Percentiles rank a stretch among this genome's conserved stretches.
These are phyloP conservation scores for Blastobasis adustella DNA, from an alignment of 2,888 invertebrate species.

Conservation along the genomic window DNA sequence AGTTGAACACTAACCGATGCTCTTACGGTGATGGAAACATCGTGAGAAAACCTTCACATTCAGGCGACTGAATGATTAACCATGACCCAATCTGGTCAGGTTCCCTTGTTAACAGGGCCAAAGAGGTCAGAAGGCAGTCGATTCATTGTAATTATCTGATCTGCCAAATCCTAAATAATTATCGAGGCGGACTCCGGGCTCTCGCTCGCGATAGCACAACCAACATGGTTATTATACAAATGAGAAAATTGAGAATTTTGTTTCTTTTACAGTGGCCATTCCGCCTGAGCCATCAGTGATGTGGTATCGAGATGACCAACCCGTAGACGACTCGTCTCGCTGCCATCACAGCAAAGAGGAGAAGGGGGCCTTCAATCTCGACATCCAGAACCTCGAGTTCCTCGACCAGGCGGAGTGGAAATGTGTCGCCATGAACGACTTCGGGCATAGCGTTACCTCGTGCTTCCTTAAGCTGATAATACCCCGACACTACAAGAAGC, in stretches of 20 bases:
- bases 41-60: no score
- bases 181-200: no score
- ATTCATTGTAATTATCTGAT: no score
- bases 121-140: no score
- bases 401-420: conserved; percentile 95
- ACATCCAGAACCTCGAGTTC: conserved; percentile 84
- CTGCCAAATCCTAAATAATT: background rate
- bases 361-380: conserved; percentile 82
- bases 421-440: conserved; percentile 91
- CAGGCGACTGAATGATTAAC: no score
- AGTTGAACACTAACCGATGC: no score
- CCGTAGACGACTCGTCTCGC: conserved; percentile 78
- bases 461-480: conserved; percentile 89
- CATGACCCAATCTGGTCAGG: no score
- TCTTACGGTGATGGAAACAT: no score
- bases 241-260: background rate
- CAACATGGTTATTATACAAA: background rate
- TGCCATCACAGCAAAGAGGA: conserved; percentile 81
- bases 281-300: conserved; percentile 86
- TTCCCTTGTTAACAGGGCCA: no score
- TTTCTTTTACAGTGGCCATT: conserved; percentile 77
- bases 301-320: conserved; percentile 93
- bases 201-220: background rate
- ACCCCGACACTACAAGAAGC: conserved; percentile 92
- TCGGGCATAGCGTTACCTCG: conserved; percentile 90